Evolutionary conservation across 2,113 vertebrate genomes (phyloP).

Genomic region (Sebastes schlegelii): DNA sequence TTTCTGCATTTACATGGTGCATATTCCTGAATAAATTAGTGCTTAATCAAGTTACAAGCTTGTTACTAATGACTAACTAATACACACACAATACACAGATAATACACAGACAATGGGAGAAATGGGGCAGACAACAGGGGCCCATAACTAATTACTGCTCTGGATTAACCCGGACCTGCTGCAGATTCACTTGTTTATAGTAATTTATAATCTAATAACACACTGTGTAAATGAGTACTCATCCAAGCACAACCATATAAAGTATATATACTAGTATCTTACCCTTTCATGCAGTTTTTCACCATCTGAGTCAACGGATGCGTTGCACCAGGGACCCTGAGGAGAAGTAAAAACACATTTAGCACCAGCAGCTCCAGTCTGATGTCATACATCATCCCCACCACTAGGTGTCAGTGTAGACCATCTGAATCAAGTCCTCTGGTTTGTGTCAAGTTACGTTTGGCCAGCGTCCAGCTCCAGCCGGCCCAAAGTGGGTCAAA

Average conservation of each 20-base stretch:
- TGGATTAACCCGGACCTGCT: background rate
- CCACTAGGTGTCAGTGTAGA: slow-evolving; percentile 76
- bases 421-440: slow-evolving; percentile 10
- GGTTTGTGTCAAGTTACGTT: slow-evolving; percentile 16
- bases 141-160: background rate
- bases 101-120: background rate
- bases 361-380: slow-evolving; percentile 9
- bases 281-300: slow-evolving; percentile 83
- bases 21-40: background rate
- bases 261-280: slow-evolving; percentile 24
- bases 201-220: background rate
- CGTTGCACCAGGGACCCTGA: slow-evolving; percentile 77
- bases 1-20: background rate
- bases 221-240: background rate
- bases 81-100: background rate
- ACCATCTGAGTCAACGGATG: slow-evolving; percentile 80
- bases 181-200: background rate
- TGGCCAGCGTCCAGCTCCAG: slow-evolving; percentile 59
- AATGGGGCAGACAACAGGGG: background rate
- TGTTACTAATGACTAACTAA: background rate
- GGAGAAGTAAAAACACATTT: background rate
- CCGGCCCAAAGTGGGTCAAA: slow-evolving; percentile 78
- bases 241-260: too few species aligned
- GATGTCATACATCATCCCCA: slow-evolving; percentile 17
- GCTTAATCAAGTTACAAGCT: background rate